A percentile compares a stretch with the other conserved stretches of the same genome.
Conservation (phyloP, 2,797 vertebrate genomes). For the Melanotaenia nigrans region DNA sequence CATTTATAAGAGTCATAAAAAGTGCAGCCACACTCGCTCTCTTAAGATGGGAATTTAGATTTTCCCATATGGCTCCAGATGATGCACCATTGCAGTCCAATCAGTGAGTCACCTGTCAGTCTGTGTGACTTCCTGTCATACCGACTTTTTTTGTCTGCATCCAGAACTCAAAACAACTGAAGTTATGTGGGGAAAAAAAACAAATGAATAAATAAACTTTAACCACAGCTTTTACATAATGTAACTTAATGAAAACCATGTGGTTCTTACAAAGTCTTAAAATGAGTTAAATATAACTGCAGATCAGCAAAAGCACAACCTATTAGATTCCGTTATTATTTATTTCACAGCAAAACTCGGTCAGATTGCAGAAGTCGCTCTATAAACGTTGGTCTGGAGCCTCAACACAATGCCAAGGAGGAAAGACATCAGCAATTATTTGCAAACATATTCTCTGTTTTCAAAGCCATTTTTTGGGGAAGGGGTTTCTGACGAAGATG, state of each 20-base stretch:
- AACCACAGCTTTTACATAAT: too few species aligned
- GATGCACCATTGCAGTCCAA: background rate
- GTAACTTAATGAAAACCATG: too few species aligned
- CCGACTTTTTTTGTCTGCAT: background rate
- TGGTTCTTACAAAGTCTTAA: background rate
- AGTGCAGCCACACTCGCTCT: background rate
- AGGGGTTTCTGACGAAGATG: too few species aligned
- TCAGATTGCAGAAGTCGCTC: too few species aligned
- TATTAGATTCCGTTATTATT: too few species aligned
- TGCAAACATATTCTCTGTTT: too few species aligned
- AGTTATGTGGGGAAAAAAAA: background rate
- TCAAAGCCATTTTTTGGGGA: too few species aligned
- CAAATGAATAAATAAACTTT: too few species aligned
- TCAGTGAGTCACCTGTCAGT: slow-evolving; percentile 5
- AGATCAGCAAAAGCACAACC: background rate
- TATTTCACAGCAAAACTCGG: too few species aligned
- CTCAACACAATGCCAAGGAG: too few species aligned
- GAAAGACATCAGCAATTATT: too few species aligned
- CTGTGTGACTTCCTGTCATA: slow-evolving; percentile 3
- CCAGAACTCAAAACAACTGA: background rate
- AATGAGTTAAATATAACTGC: background rate
- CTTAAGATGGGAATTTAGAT: background rate
- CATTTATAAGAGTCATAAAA: background rate
- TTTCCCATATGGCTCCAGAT: background rate
- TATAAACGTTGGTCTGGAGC: too few species aligned